Evolutionary conservation across 2,888 invertebrate species (phyloP).

Genomic region (Gasteruption jaculator): DNA sequence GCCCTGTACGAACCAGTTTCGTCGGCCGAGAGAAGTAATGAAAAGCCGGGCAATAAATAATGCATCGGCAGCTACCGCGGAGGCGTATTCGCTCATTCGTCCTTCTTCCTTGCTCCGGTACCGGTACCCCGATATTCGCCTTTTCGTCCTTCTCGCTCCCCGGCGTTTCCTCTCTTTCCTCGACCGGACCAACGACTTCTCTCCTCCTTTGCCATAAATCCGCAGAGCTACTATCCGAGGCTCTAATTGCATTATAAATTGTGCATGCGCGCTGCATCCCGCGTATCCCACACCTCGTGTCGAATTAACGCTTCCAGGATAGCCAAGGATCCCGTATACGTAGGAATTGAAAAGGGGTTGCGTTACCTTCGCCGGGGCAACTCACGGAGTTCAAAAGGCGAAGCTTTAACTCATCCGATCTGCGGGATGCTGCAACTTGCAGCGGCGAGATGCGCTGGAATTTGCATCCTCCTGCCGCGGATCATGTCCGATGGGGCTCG

Average conservation of each 20-base stretch:
- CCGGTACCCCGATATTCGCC: conserved; percentile 18
- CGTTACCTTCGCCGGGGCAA: no score
- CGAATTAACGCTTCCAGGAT: conserved; percentile 32
- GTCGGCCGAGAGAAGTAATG: conserved; percentile 42
- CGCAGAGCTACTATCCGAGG: conserved; percentile 48
- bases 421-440: no score
- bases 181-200: conserved; percentile 23
- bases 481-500: no score
- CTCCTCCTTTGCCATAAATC: conserved; percentile 49
- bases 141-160: conserved; percentile 13
- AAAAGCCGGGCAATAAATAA: conserved; percentile 50
- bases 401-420: no score
- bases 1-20: conserved; percentile 16
- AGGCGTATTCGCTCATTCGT: conserved; percentile 48
- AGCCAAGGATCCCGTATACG: not conserved
- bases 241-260: conserved; percentile 53
- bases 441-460: no score
- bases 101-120: conserved; percentile 19
- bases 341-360: no score
- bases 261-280: conserved; percentile 42
- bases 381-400: no score
- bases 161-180: conserved; percentile 20
- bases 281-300: conserved; percentile 24
- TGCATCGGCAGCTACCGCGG: conserved; percentile 49
- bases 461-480: no score